Evolutionary conservation across 1,140 invertebrate genomes (phyloP).

Genomic region (Oryctes rhinoceros): DNA sequence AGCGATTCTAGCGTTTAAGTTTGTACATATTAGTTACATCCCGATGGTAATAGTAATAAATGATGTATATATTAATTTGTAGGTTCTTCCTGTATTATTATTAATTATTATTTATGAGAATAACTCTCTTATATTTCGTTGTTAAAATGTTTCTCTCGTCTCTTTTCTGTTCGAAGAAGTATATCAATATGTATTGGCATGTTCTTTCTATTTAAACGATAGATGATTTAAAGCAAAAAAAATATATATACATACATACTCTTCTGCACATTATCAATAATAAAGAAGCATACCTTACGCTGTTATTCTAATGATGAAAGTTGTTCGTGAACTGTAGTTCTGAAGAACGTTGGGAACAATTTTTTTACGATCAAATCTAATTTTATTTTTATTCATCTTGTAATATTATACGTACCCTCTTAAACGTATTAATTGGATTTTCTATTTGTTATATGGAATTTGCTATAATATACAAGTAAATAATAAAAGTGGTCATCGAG

Average conservation of each 20-base stretch:
- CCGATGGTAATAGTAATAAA: not conserved
- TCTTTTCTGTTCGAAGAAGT: not conserved
- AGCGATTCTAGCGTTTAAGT: conserved; percentile 41
- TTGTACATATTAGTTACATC: conserved; percentile 39
- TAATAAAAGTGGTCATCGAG: conserved; percentile 18
- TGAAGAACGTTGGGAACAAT: not conserved
- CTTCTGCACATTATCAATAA: not conserved
- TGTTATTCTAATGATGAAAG: not conserved
- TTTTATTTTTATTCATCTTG: not conserved
- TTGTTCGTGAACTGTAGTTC: not conserved
- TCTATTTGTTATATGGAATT: conserved; percentile 10
- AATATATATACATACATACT: too few relatives aligned
- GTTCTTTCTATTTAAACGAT: conserved; percentile 4
- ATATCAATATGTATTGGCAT: not conserved
- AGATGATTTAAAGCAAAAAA: too few relatives aligned
- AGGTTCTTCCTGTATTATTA: conserved; percentile 31
- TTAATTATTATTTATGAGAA: conserved; percentile 22
- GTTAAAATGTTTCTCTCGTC: not conserved
- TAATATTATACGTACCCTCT: not conserved
- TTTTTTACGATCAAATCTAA: conserved; percentile 1
- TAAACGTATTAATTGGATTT: conserved; percentile 6
- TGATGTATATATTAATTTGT: conserved; percentile 38
- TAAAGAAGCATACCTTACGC: not conserved
- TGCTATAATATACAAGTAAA: not conserved
- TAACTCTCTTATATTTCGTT: not conserved